Evolutionary conservation across 2,888 invertebrate genomes (phyloP), one percentile per base, ranked within the genome.

Genomic region (Eupeodes latifasciatus): DNA sequence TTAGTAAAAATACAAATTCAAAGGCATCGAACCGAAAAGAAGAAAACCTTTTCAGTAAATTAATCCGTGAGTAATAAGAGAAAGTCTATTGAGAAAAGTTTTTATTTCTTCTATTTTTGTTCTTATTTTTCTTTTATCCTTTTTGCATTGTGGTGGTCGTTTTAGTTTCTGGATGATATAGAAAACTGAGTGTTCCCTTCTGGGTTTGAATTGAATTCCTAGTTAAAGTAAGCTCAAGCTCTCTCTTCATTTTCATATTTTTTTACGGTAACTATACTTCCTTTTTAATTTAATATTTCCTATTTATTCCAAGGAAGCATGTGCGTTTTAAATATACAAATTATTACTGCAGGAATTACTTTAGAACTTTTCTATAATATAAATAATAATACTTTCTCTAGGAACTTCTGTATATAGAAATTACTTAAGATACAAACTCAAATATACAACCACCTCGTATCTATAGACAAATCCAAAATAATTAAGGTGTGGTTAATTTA

Each of bases 291-390:
- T 27, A 2, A 27, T 27, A 27, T 27, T 27, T 27, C 5, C 40
- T 40, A 40, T 4, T 66, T 19, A 6, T 47, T 47, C 44, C 61
- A 9, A n/a, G n/a, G 47, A 14, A 59, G 49, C 57, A 72, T 78
- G 77, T 81, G 77, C 40, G 40, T 61, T 85, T 72, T 36, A 85
- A 81, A 85, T 81, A 77, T 62, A 77, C 36, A 85, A 85, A 71
- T 81, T 81, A 62, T 81, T 81, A 27, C 71, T 40, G 5, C 9
- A 36, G 14, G 5, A 57, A 9, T 4, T 36, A 71, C 57, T 66
- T 40, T 40, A 40, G 36, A 34, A 44, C 9, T 64, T 47, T 47
- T 47, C 7, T 7, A n/a, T 59, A 7, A n/a, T 34, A 12, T 44
- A 11, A 11, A 12, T 34, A 12, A 10, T 47, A 11, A 47, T 44